Base-by-base conservation (phyloP, 2,888 invertebrate species). In the Drosophila greeni region DNA sequence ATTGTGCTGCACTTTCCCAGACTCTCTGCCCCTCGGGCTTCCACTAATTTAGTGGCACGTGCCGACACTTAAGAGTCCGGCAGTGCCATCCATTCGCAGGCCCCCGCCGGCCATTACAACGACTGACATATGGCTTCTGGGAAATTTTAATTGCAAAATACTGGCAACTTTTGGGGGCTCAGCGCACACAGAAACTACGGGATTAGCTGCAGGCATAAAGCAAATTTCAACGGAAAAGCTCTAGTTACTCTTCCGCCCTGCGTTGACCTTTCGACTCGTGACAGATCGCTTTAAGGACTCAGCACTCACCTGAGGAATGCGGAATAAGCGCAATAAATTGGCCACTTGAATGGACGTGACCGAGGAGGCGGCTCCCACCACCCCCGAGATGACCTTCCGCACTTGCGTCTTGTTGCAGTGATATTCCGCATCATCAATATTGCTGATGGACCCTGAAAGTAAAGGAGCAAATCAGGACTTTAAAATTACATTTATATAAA, bases 331-430 rank as follows among this genome's bases (percentile, higher is more conserved):
- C 66, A 98, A 90, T 65, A 96, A 91, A 90, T 95, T 98, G 70
- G 97, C 97, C 67, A 98, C 97, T 91, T 98, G 97, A 84, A 98
- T 97, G 42, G 97, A 97, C 53, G 97, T 98, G 76, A 97, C 97
- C 84, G 96, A 97, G 39, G 97, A 97, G 16, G 96, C 94, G 5
- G 96, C 96, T 4, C 95, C 96, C 34, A 96, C 94, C 9, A 96
- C 96, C 3, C 96, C 96, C 7, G 95, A 94, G 78, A 96, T 95
- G 49, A 95, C 95, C 88, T 96, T 96, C 51, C 95, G 91, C 62
- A 95, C 93, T 76, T 94, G 93, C 1, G 94, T 93, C 86, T 95
- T 95, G 87, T 94, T 94, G 90, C 96, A 96, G 85, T 94, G 93
- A 87, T 94, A 93, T 87, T 95, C 95, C 8, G 94, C 95, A 45